phyloP scores from a whole-genome alignment of 2,113 vertebrate genomes.

The Gymnocephalus cernua region DNA sequence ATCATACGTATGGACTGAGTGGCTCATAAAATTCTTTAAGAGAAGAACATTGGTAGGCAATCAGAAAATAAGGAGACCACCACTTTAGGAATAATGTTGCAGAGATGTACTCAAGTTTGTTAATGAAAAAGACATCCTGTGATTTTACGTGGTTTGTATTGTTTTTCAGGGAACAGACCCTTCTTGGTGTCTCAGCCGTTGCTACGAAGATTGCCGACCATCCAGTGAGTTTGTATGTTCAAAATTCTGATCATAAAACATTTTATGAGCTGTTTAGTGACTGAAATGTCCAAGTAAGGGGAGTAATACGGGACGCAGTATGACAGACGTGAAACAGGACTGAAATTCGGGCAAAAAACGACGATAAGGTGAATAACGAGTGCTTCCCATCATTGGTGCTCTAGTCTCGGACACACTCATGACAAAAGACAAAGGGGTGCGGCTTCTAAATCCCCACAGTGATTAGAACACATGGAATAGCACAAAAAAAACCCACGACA shows the following conservation, averaged over 20 bases:
- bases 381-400: conserved; percentile 45
- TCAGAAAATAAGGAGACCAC: not conserved
- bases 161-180: not conserved
- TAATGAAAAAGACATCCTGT: not conserved
- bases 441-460: conserved; percentile 52
- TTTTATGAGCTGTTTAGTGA: not conserved
- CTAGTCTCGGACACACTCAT: conserved; percentile 48
- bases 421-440: conserved; percentile 28
- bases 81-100: not conserved
- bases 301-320: not conserved
- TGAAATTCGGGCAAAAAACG: not conserved
- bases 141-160: not conserved
- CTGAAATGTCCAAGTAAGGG: not conserved
- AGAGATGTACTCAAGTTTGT: not conserved
- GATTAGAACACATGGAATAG: conserved; percentile 57
- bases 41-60: not conserved
- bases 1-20: not conserved
- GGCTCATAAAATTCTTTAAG: not conserved
- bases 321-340: not conserved
- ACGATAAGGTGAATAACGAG: not conserved
- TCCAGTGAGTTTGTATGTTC: conserved; percentile 10
- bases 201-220: not conserved
- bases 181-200: not conserved
- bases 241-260: not conserved
- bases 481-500: conserved; percentile 44